phyloP scores from a whole-genome alignment of 2,888 invertebrate genomes.

The Flabesymbios commensalis region DNA sequence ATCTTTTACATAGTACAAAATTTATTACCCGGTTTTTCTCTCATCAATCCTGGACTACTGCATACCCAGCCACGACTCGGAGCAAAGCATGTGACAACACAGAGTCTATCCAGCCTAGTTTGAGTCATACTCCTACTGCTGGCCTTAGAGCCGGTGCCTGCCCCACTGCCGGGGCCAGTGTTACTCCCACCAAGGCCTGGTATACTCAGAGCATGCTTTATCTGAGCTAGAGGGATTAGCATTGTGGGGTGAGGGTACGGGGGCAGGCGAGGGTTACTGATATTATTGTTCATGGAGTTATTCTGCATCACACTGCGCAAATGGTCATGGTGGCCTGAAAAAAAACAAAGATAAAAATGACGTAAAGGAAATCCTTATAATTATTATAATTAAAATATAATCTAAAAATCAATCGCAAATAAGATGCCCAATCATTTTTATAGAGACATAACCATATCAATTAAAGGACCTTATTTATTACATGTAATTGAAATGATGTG shows the following conservation, averaged over 20 bases:
- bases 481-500: no score
- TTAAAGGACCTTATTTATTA: no score
- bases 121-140: constrained; percentile 2
- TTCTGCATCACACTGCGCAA: constrained; percentile 43
- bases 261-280: constrained; percentile 81
- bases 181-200: constrained; percentile 33
- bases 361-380: no score
- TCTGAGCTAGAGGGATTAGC: constrained; percentile 81
- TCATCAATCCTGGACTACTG: constrained; percentile 58
- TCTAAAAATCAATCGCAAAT: no score
- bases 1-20: no score
- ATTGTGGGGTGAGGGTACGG: constrained; percentile 87
- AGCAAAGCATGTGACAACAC: constrained; percentile 81
- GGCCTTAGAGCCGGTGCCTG: constrained; percentile 24
- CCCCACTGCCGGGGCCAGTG: constrained; percentile 27
- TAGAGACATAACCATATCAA: no score
- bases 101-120: constrained; percentile 67
- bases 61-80: constrained; percentile 75
- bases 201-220: constrained; percentile 66
- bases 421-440: no score
- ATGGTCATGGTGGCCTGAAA: constrained; percentile 22
- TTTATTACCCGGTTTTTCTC: constrained; percentile 11
- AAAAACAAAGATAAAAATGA: no score
- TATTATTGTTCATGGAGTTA: constrained; percentile 53
- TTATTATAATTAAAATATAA: no score